phyloP scores from a whole-genome alignment of 2,113 vertebrate species.

The cat (Felis catus) region DNA sequence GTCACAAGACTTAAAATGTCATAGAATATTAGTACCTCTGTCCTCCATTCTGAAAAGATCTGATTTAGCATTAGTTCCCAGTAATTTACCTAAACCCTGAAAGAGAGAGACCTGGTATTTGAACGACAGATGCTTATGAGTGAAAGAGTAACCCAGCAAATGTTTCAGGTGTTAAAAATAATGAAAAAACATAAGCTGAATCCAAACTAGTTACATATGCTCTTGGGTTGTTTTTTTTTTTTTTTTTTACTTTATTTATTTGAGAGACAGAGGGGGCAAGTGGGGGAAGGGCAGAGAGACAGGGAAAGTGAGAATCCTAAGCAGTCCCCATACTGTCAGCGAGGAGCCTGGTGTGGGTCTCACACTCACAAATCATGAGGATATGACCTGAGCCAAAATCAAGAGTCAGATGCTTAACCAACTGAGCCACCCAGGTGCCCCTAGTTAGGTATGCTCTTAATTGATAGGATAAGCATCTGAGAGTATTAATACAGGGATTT shows the following conservation, averaged over 20 bases:
- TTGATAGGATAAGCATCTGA: background rate
- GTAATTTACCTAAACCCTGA: background rate
- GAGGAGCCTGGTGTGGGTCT: too few relatives aligned
- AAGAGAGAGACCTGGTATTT: background rate
- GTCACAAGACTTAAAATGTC: background rate
- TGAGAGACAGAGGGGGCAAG: too few relatives aligned
- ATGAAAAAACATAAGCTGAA: background rate
- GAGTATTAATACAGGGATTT: background rate
- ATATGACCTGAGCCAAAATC: too few relatives aligned
- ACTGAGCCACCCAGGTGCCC: too few relatives aligned
- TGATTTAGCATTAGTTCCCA: conserved; percentile 11
- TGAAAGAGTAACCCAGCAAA: background rate
- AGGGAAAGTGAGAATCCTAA: too few relatives aligned
- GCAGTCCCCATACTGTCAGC: too few relatives aligned
- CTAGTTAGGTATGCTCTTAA: background rate
- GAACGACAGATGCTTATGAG: background rate
- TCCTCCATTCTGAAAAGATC: background rate
- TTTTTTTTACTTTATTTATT: too few relatives aligned
- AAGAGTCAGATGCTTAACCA: too few relatives aligned
- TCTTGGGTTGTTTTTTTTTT: background rate
- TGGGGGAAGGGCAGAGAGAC: too few relatives aligned
- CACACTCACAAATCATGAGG: too few relatives aligned
- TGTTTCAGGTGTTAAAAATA: background rate
- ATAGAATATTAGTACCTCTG: background rate
- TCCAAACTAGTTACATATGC: background rate